Evolutionary conservation across 1,140 invertebrate species (phyloP).

Genomic region (Ctenoplectra terminalis): DNA sequence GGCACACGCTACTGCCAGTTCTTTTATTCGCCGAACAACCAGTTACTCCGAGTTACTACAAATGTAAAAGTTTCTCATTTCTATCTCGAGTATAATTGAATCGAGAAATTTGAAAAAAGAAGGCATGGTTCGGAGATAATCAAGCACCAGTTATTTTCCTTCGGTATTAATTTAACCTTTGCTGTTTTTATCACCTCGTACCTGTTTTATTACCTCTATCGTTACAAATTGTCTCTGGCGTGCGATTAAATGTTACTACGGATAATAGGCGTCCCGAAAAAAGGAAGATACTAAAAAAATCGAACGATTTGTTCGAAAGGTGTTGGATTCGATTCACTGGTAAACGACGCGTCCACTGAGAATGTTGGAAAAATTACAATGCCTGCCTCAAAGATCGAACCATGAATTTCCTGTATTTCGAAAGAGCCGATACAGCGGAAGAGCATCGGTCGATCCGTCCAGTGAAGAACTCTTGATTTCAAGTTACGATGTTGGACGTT

Average conservation of each 20-base stretch:
- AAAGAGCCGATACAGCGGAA: background rate
- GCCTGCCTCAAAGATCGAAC: background rate
- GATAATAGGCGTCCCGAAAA: too few species aligned
- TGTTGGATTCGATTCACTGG: too few species aligned
- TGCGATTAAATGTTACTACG: too few species aligned
- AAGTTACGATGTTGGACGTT: constrained; percentile 30
- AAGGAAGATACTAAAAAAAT: too few species aligned
- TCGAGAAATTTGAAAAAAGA: too few species aligned
- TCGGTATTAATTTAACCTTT: constrained; percentile 8
- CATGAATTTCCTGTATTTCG: constrained; percentile 15
- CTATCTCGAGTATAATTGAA: background rate
- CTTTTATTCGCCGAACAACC: background rate
- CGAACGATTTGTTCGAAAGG: too few species aligned
- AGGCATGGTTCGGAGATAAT: background rate
- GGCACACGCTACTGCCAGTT: too few species aligned
- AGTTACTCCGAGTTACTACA: background rate
- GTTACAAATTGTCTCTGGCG: too few species aligned
- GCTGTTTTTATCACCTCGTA: background rate
- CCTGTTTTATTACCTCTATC: too few species aligned
- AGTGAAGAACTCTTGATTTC: background rate
- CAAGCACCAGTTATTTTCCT: background rate
- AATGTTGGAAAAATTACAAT: too few species aligned
- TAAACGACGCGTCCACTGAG: too few species aligned
- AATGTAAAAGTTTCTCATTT: constrained; percentile 8
- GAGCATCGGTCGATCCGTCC: background rate